phyloP scores from a whole-genome alignment of 2,888 invertebrate genomes.

The Dichetophora obliterata region DNA sequence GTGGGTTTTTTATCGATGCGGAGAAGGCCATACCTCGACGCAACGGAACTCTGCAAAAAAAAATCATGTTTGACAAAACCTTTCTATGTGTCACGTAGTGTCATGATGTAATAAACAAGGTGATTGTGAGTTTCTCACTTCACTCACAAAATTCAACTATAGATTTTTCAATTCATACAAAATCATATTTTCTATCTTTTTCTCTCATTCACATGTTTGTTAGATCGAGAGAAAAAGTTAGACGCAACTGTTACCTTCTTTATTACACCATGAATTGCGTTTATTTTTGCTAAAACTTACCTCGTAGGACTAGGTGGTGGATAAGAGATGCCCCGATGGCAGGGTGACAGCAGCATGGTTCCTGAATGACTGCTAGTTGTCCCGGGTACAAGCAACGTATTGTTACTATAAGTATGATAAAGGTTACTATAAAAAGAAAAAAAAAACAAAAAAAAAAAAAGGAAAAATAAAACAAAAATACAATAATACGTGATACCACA shows the following conservation, averaged over 20 bases:
- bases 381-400: conserved; percentile 73
- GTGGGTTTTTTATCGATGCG: conserved; percentile 79
- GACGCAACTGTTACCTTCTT: no score
- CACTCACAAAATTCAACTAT: no score
- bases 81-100: no score
- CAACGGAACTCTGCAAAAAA: conserved; percentile 73
- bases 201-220: no score
- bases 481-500: conserved; percentile 26
- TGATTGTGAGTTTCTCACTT: no score
- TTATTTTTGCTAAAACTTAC: conserved; percentile 56
- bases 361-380: conserved; percentile 68
- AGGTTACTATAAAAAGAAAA: conserved; percentile 62
- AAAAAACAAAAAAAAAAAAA: conserved; percentile 36
- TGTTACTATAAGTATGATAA: conserved; percentile 71
- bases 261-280: no score
- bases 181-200: no score
- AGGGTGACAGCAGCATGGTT: conserved; percentile 72
- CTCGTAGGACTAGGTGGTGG: conserved; percentile 83
- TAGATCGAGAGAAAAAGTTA: no score
- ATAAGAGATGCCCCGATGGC: conserved; percentile 82
- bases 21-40: conserved; percentile 80
- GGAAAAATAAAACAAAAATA: conserved; percentile 48
- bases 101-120: no score
- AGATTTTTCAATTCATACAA: no score
- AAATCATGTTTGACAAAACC: neutral